phyloP scores from a whole-genome alignment of 2,888 invertebrate species.

The Eulithis testata region DNA sequence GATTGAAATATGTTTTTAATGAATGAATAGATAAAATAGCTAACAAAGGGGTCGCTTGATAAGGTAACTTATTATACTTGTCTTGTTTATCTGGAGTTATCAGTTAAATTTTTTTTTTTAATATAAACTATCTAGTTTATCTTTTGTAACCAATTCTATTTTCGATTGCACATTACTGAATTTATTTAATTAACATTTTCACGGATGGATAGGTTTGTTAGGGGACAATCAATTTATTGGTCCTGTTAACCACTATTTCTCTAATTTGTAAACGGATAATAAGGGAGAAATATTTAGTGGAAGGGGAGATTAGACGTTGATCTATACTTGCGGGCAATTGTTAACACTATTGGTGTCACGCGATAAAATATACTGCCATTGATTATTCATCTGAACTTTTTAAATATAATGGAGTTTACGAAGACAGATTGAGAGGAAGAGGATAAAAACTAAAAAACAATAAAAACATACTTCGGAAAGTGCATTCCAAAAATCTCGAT shows the following conservation, averaged over 20 bases:
- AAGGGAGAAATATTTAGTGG: slow-evolving; percentile 47
- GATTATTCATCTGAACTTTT: neutral
- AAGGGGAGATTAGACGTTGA: slow-evolving; percentile 50
- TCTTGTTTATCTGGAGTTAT: too few species aligned
- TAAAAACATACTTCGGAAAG: too few species aligned
- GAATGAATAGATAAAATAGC: too few species aligned
- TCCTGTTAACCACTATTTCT: slow-evolving; percentile 48
- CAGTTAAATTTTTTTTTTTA: too few species aligned
- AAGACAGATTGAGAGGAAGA: neutral
- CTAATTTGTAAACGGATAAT: slow-evolving; percentile 46
- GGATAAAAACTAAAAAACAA: too few species aligned
- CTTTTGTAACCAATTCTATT: too few species aligned
- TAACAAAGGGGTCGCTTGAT: too few species aligned
- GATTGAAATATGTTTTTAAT: too few species aligned
- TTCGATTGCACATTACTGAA: too few species aligned
- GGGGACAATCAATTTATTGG: slow-evolving; percentile 54
- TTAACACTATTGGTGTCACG: slow-evolving; percentile 31
- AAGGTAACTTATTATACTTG: too few species aligned
- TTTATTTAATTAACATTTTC: slow-evolving; percentile 52
- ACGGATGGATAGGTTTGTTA: slow-evolving; percentile 45
- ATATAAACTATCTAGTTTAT: too few species aligned
- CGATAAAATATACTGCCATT: slow-evolving; percentile 24
- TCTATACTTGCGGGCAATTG: slow-evolving; percentile 39
- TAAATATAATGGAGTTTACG: neutral
- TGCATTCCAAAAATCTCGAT: too few species aligned